Base-by-base conservation (phyloP, 2,113 vertebrate species). In the Colossoma macropomum region DNA sequence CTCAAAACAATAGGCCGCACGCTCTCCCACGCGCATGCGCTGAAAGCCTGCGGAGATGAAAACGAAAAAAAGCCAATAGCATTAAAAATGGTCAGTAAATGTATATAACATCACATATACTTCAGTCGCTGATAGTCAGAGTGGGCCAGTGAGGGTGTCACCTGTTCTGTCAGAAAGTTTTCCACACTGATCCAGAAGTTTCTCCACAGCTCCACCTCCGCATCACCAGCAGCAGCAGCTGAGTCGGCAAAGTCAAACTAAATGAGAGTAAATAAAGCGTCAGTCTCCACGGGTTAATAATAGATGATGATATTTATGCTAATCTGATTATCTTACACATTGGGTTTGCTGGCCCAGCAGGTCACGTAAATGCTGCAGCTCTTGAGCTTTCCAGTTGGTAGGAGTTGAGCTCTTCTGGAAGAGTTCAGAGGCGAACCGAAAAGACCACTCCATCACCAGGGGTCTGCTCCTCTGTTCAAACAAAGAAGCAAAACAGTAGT, bases 1-100 rank as follows among this genome's bases (percentile, higher is more conserved):
- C 2, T 0, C 21, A 81, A 23, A 81, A 84, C 23, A 0, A 81
- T 19, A 7, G 75, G 7, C 3, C 85, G 85, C 21, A 13, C 82
- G 6, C 41, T 78, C 34, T 86, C 85, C 85, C 82, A 86, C 3
- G 78, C 59, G 45, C 85, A 84, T 23, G 59, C 34, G 50, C 78
- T 78, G 17, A 62, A 81, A 21, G 45, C 38, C 85, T 86, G 59
- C 17, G 27, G 68, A 5, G n/a, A 65, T 5, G 59, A 79, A 73
- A 48, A 19, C 30, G 56, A 27, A 27, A 19, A 9, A 38, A 56
- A 32, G 23, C 0, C 23, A 12, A 48, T 32, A 38, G 30, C 2
- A 19, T 23, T 28, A 54, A 84, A 23, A 48, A 27, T 3, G 11
- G 1, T 21, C 19, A 59, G 19, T 13, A 11, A 8, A 45, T 27